Conservation (phyloP, 2,797 vertebrate genomes). For the Sebastes hubbsi region DNA sequence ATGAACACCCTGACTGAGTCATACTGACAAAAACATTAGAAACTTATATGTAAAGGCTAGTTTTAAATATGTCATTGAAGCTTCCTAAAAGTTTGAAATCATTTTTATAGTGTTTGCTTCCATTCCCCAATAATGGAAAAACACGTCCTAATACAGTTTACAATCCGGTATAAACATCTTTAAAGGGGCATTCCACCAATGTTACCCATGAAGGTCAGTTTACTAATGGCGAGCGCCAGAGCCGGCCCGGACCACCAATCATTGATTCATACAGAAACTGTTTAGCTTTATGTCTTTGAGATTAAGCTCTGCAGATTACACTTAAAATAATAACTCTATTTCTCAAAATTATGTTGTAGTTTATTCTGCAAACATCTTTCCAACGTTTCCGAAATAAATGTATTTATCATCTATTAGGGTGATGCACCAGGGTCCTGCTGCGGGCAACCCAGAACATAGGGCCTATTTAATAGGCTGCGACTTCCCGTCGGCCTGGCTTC, state of each 20-base stretch:
- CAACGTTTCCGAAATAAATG: not conserved
- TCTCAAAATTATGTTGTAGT: not conserved
- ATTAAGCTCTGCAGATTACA: not conserved
- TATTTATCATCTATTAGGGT: not conserved
- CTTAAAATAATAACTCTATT: not conserved
- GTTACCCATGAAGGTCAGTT: not conserved
- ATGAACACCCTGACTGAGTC: slow-evolving; percentile 12
- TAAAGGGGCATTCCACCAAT: slow-evolving; percentile 3
- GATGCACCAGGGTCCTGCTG: not conserved
- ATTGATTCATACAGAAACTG: not conserved
- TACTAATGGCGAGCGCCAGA: not conserved
- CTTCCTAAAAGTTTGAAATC: not conserved
- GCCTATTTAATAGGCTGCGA: not conserved
- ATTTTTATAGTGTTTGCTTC: not conserved
- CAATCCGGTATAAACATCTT: not conserved
- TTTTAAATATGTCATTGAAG: not conserved
- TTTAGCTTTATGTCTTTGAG: not conserved
- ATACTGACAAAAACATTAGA: slow-evolving; percentile 28
- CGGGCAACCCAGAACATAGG: too few relatives aligned
- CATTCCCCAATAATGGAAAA: not conserved
- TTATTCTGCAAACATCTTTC: not conserved
- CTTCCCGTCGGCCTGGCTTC: too few relatives aligned
- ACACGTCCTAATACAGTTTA: not conserved
- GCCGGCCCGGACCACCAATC: not conserved
- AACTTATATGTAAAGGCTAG: not conserved